Evolutionary conservation across 2,888 invertebrate species (phyloP).

Genomic region (Drosophila birchii): DNA sequence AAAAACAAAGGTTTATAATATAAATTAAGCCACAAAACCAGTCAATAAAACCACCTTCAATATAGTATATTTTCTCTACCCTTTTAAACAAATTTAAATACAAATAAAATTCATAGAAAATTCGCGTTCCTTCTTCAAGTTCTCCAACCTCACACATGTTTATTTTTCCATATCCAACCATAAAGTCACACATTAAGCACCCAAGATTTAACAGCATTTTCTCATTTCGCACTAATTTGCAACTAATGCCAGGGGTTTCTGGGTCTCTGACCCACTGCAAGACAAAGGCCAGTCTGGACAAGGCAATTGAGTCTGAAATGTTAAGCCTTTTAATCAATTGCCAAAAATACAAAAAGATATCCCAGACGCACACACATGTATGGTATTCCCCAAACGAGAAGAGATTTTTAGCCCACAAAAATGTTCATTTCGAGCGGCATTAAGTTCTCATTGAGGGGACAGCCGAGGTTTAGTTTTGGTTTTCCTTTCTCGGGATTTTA

Average conservation of each 20-base stretch:
- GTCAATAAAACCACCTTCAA: background rate
- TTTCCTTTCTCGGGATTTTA: slow-evolving; percentile 38
- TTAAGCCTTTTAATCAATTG: slow-evolving; percentile 80
- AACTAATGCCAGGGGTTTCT: slow-evolving; percentile 57
- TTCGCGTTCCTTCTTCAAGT: background rate
- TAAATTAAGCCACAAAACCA: background rate
- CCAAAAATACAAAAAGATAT: slow-evolving; percentile 48
- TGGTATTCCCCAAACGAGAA: slow-evolving; percentile 43
- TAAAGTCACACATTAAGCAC: slow-evolving; percentile 76
- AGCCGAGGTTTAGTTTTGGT: slow-evolving; percentile 49
- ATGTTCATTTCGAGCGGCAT: slow-evolving; percentile 71
- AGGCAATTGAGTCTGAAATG: slow-evolving; percentile 70
- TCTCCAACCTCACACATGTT: slow-evolving; percentile 25
- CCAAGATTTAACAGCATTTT: slow-evolving; percentile 67
- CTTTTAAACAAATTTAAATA: background rate
- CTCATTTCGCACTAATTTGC: slow-evolving; percentile 58
- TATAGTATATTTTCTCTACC: background rate
- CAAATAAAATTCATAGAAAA: background rate
- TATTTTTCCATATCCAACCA: slow-evolving; percentile 35
- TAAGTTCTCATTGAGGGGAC: slow-evolving; percentile 73
- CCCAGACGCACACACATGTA: slow-evolving; percentile 9
- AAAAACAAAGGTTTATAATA: too few relatives aligned
- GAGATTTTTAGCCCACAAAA: slow-evolving; percentile 56
- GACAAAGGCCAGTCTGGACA: slow-evolving; percentile 18
- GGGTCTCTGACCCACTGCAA: slow-evolving; percentile 25